Evolutionary conservation across 2,888 invertebrate genomes (phyloP).

Genomic region (Heteromurus nitidus): DNA sequence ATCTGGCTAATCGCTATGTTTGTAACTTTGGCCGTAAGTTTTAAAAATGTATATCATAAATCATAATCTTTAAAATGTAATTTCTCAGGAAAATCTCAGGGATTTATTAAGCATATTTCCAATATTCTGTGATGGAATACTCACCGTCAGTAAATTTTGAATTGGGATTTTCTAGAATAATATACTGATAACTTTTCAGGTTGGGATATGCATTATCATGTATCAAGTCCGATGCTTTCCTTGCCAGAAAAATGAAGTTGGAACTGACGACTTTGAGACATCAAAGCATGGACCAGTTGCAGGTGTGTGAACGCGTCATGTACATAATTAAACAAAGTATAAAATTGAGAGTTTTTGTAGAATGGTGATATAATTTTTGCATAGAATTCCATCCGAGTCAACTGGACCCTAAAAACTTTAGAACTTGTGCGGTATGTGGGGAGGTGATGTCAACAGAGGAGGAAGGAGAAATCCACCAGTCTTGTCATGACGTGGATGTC

Average conservation of each 20-base stretch:
- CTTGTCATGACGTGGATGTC: constrained; percentile 52
- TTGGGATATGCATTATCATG: constrained; percentile 60
- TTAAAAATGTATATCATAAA: not conserved
- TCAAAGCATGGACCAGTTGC: constrained; percentile 16
- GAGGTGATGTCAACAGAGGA: constrained; percentile 49
- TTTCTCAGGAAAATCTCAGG: not conserved
- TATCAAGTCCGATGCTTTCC: constrained; percentile 62
- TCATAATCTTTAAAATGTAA: constrained; percentile 19
- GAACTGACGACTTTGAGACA: not conserved
- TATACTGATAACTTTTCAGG: constrained; percentile 39
- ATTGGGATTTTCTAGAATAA: no score
- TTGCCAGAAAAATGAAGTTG: constrained; percentile 57
- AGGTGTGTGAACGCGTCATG: no score
- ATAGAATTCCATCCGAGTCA: constrained; percentile 28
- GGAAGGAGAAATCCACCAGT: constrained; percentile 48
- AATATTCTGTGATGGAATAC: no score
- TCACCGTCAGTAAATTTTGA: no score
- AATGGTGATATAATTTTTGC: not conserved
- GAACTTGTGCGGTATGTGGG: constrained; percentile 47
- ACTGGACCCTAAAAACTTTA: constrained; percentile 24
- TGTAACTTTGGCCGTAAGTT: constrained; percentile 55
- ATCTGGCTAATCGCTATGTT: constrained; percentile 61
- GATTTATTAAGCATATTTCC: no score
- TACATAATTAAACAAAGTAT: no score
- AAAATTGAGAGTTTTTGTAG: no score